Base-by-base conservation (phyloP, 2,113 vertebrate species). In the Entomyzon cyanotis region DNA sequence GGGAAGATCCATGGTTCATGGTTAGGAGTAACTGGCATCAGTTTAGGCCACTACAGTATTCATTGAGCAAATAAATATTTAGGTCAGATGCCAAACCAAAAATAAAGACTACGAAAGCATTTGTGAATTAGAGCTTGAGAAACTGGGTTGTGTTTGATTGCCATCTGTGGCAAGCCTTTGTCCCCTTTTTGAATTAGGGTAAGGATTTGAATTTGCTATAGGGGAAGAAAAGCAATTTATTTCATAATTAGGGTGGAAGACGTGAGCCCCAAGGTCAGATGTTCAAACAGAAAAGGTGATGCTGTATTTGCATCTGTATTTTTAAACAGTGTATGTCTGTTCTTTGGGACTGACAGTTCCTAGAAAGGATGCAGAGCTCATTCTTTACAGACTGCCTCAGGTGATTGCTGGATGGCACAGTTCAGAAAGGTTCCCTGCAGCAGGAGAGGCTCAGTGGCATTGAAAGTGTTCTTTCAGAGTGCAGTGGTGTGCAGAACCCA, bases 391-490 rank as follows among this genome's bases (percentile, higher is more conserved):
- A 52, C 47, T 90, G 90, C 90, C 94, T 82, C 86, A 80, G 94
- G 87, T 96, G 25, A 83, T 83, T 94, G 81, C 95, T 94, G 7
- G 1, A 49, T 86, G 84, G 84, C 87, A 79, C 69, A 49, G 80
- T 35, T 70, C 9, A 35, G 65, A 65, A 7, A 19, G 41, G 44
- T 71, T 50, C 59, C 81, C 80, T 49, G 46, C 90, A 55, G 70
- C 18, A 84, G 62, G 84, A 65, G 53, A 84, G 68, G 82, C 84
- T 89, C 46, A 1, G 73, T 73, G 92, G 78, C 95, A 65, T 24
- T 82, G 90, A 89, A 62, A 69, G 47, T 79, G 77, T 73, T 85
- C 84, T 89, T 53, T 76, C 56, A 49, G 4, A 41, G 86, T 82
- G 74, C 91, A 58, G 35, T 53, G 88, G 59, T 56, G 83, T 56